These are phyloP conservation scores for Drosophila grimshawi DNA, from an alignment of 1,140 invertebrate genomes.

Conservation along the genomic window DNA sequence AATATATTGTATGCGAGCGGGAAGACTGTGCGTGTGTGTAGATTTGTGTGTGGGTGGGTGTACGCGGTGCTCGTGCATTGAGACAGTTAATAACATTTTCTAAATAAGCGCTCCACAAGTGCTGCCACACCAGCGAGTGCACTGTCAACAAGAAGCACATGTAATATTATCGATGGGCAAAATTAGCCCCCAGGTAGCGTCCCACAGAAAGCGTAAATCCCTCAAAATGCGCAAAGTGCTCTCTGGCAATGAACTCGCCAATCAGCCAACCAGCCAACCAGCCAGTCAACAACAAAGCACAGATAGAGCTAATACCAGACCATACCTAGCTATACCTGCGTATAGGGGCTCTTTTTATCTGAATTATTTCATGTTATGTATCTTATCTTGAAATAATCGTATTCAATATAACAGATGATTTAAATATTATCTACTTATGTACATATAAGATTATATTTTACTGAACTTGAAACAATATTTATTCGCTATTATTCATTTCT, in stretches of 20 bases:
- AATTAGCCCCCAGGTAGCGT: background rate
- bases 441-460: too few relatives aligned
- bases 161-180: background rate
- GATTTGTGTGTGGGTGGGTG: background rate
- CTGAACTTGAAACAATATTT: too few relatives aligned
- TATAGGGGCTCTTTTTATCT: too few relatives aligned
- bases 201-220: background rate
- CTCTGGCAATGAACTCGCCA: constrained; percentile 34
- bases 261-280: background rate
- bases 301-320: background rate
- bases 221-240: background rate
- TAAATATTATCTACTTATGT: too few relatives aligned
- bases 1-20: background rate
- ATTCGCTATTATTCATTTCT: too few relatives aligned
- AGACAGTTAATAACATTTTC: constrained; percentile 9
- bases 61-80: background rate
- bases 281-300: constrained; percentile 22
- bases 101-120: background rate
- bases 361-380: too few relatives aligned
- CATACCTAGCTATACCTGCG: background rate
- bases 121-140: background rate
- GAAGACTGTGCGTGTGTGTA: background rate
- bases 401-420: too few relatives aligned
- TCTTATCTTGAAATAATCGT: too few relatives aligned
- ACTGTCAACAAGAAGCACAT: constrained; percentile 1